Percentiles rank a stretch among this genome's conserved stretches.
Conservation (phyloP, 2,888 invertebrate genomes). For the Cenopis cana region DNA sequence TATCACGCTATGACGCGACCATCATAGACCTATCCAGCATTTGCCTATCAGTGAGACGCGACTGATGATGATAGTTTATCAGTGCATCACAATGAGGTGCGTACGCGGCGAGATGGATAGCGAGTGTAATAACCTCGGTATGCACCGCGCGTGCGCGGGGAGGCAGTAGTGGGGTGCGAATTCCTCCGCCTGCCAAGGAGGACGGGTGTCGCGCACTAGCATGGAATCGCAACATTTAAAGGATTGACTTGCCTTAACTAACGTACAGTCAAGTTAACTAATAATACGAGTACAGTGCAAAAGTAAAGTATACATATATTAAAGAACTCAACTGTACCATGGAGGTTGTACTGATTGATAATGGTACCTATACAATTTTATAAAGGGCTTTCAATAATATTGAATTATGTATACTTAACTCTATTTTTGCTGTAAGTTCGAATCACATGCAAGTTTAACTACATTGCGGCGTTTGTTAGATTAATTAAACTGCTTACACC, state of each 20-base stretch:
- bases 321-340: too few relatives aligned
- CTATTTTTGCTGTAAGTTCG: too few relatives aligned
- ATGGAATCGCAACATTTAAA: constrained; percentile 49
- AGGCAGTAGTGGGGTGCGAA: constrained; percentile 52
- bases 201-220: constrained; percentile 57
- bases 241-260: constrained; percentile 24
- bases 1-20: too few relatives aligned
- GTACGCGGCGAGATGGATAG: constrained; percentile 57
- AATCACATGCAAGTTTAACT: too few relatives aligned
- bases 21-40: too few relatives aligned
- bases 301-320: too few relatives aligned
- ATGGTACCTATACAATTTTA: background rate
- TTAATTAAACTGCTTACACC: too few relatives aligned
- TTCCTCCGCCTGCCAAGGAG: constrained; percentile 64
- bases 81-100: constrained; percentile 42
- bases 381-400: background rate
- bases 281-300: too few relatives aligned
- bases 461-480: too few relatives aligned
- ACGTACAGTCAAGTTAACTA: too few relatives aligned
- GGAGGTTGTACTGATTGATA: background rate
- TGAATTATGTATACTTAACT: too few relatives aligned
- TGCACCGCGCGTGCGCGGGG: constrained; percentile 57
- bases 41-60: too few relatives aligned
- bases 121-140: constrained; percentile 75
- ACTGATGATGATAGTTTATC: constrained; percentile 30